Percentiles rank a stretch among this genome's conserved stretches.
Evolutionary conservation across 2,113 vertebrate genomes (phyloP).

Genomic region (Ascaphus truei): DNA sequence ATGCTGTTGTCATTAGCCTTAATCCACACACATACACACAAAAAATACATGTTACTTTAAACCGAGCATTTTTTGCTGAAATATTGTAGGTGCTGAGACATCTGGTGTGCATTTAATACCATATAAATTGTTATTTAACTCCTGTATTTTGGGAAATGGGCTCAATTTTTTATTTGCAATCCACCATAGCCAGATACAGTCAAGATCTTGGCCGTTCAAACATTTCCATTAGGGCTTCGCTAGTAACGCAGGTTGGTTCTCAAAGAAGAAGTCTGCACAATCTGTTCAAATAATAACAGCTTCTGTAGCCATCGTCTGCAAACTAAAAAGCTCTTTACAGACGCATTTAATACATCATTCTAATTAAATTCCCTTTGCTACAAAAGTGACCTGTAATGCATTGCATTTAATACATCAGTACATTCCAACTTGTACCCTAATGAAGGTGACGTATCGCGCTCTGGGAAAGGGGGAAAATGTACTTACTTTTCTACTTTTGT

Average conservation of each 20-base stretch:
- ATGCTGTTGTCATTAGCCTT: background rate
- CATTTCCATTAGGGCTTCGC: background rate
- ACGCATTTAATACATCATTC: conserved; percentile 16
- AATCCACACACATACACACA: no score
- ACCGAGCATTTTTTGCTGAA: no score
- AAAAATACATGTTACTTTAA: no score
- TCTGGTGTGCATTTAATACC: conserved; percentile 1
- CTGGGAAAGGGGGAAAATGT: background rate
- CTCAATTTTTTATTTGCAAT: background rate
- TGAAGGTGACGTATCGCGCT: background rate
- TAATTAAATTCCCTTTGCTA: background rate
- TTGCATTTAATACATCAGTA: background rate
- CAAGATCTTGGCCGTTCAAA: no score
- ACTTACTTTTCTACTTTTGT: no score
- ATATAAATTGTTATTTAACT: conserved; percentile 21
- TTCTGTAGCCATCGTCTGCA: background rate
- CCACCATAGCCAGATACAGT: background rate
- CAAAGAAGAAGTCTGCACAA: background rate
- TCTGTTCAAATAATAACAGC: background rate
- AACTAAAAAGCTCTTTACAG: background rate
- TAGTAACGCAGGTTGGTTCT: background rate
- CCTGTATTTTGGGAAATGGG: conserved; percentile 10
- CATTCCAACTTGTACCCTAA: background rate
- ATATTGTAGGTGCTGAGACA: conserved; percentile 1
- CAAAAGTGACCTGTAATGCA: background rate